These are phyloP conservation scores for Archaeoteleia sp. DNA, from an alignment of 2,888 invertebrate genomes.

Conservation along the genomic window DNA sequence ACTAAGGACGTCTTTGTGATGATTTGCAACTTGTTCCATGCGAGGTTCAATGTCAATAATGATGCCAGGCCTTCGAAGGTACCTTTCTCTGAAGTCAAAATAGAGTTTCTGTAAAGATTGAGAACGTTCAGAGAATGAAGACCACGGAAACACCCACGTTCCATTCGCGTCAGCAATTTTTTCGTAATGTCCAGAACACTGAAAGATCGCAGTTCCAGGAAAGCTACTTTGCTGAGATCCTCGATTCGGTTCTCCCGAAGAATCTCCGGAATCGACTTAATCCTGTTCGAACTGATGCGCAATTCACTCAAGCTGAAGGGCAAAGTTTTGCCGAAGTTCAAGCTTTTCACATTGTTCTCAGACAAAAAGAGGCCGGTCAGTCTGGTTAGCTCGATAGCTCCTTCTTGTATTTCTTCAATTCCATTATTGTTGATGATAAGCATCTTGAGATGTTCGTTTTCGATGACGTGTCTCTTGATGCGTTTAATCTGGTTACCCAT, in stretches of 20 bases:
- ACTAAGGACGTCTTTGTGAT: slow-evolving; percentile 70
- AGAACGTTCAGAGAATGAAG: slow-evolving; percentile 51
- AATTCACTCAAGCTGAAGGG: slow-evolving; percentile 56
- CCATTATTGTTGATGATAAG: slow-evolving; percentile 70
- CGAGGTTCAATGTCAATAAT: slow-evolving; percentile 72
- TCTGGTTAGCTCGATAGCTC: slow-evolving; percentile 70
- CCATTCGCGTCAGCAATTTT: slow-evolving; percentile 39
- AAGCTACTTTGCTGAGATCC: slow-evolving; percentile 37
- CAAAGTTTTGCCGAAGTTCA: slow-evolving; percentile 56
- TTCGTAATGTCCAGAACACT: slow-evolving; percentile 38
- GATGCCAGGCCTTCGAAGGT: slow-evolving; percentile 70
- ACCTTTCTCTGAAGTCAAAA: slow-evolving; percentile 63
- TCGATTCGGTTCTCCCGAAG: slow-evolving; percentile 56
- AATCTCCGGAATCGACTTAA: slow-evolving; percentile 53
- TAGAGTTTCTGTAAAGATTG: slow-evolving; percentile 52
- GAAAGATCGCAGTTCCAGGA: slow-evolving; percentile 47
- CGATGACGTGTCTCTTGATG: slow-evolving; percentile 57
- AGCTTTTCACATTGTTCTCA: slow-evolving; percentile 53
- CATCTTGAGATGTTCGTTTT: slow-evolving; percentile 64
- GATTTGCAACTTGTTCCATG: slow-evolving; percentile 71
- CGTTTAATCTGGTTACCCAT: slow-evolving; percentile 53
- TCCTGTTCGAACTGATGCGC: slow-evolving; percentile 48
- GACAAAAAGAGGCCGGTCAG: slow-evolving; percentile 54
- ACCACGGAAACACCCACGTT: slow-evolving; percentile 42
- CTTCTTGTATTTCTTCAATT: slow-evolving; percentile 69